These are phyloP conservation scores for Tanypteryx hageni DNA, from an alignment of 2,888 invertebrate species.

Conservation along the genomic window DNA sequence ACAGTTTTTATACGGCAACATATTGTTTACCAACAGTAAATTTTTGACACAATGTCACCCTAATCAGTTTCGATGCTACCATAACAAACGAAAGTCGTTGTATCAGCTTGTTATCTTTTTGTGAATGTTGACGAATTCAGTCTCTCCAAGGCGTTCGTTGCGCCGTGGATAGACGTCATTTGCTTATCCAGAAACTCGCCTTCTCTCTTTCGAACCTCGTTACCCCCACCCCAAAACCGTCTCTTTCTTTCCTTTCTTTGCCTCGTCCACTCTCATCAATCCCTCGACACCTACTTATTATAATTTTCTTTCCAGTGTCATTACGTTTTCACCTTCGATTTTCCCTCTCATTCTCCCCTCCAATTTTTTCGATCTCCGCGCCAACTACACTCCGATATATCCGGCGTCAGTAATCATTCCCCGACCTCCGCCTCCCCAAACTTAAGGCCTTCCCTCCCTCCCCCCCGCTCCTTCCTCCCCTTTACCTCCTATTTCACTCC, in stretches of 20 bases:
- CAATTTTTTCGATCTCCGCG: constrained; percentile 45
- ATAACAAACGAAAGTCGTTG: no score
- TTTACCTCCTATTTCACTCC: not conserved
- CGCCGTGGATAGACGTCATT: not conserved
- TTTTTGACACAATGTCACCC: no score
- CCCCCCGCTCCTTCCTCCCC: not conserved
- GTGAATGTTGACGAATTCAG: no score
- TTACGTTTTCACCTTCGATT: constrained; percentile 16
- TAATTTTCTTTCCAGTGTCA: constrained; percentile 46
- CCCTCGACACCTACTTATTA: not conserved
- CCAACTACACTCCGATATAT: constrained; percentile 40
- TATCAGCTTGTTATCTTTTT: no score
- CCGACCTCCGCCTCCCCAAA: not conserved
- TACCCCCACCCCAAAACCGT: not conserved
- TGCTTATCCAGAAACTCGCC: not conserved
- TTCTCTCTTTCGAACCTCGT: not conserved
- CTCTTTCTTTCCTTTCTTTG: no score
- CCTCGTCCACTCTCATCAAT: no score
- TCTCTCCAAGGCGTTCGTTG: no score
- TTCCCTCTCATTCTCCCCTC: not conserved
- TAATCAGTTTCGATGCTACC: no score
- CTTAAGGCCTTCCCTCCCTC: not conserved
- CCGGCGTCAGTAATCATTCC: constrained; percentile 53
- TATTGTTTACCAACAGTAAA: no score
- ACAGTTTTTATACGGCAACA: no score